phyloP scores from a whole-genome alignment of 64 coral and sea anemone species.

The Anthopleura sola region DNA sequence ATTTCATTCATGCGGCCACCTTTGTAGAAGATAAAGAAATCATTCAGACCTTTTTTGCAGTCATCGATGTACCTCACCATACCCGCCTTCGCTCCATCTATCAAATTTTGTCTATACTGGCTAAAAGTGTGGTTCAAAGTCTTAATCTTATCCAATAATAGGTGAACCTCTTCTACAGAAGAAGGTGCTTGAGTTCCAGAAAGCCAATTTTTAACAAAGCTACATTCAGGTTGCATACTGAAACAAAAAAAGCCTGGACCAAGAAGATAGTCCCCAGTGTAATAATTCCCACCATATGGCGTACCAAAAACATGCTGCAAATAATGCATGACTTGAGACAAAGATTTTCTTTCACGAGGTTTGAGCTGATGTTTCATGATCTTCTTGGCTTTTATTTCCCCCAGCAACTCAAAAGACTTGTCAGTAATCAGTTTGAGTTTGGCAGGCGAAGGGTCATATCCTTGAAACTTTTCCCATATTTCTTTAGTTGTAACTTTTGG shows the following conservation, averaged over 20 bases:
- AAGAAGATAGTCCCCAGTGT: slow-evolving; percentile 36
- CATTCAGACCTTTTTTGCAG: slow-evolving; percentile 60
- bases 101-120: slow-evolving; percentile 60
- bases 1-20: too few species aligned
- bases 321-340: slow-evolving; percentile 39
- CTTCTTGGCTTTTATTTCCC: neutral
- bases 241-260: slow-evolving; percentile 39
- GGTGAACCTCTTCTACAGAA: slow-evolving; percentile 48
- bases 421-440: slow-evolving; percentile 25
- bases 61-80: slow-evolving; percentile 74
- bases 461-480: neutral
- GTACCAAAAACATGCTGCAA: slow-evolving; percentile 35
- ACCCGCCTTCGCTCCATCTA: slow-evolving; percentile 46
- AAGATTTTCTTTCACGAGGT: slow-evolving; percentile 43
- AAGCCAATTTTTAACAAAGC: neutral
- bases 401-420: neutral
- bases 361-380: slow-evolving; percentile 16
- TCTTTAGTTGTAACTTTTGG: neutral
- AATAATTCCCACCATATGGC: slow-evolving; percentile 52
- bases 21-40: neutral
- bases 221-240: slow-evolving; percentile 9
- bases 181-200: slow-evolving; percentile 20
- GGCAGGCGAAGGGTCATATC: slow-evolving; percentile 15
- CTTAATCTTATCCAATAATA: slow-evolving; percentile 35
- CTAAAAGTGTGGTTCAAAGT: slow-evolving; percentile 38